Conservation (phyloP, 2,797 vertebrate genomes). For the Acipenser ruthenus region DNA sequence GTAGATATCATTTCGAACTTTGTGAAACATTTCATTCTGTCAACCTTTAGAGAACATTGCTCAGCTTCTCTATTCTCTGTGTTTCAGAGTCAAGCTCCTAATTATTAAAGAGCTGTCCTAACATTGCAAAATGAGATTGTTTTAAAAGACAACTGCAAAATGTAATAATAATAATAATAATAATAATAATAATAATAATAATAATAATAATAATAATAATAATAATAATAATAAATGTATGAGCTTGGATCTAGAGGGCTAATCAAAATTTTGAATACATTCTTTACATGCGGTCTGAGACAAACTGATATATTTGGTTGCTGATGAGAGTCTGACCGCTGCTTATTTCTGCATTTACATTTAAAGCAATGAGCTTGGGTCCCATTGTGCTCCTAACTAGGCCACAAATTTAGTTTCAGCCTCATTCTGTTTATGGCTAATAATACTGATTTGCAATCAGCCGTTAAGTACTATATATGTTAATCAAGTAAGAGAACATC, state of each 20-base stretch:
- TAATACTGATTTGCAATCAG: not conserved
- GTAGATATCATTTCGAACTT: too few relatives aligned
- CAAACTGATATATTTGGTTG: not conserved
- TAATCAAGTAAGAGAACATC: not conserved
- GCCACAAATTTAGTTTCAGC: not conserved
- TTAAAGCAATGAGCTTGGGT: not conserved
- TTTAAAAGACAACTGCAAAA: too few relatives aligned
- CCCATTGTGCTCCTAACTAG: not conserved
- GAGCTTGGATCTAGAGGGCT: not conserved
- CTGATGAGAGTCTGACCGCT: not conserved
- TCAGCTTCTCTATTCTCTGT: too few relatives aligned
- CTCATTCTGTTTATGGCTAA: not conserved
- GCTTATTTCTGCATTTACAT: not conserved
- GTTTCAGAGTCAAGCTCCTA: too few relatives aligned
- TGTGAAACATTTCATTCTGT: too few relatives aligned
- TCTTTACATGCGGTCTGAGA: not conserved
- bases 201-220: too few relatives aligned
- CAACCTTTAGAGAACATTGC: too few relatives aligned
- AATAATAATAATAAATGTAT: too few relatives aligned
- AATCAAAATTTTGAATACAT: constrained; percentile 5
- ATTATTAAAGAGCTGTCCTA: too few relatives aligned
- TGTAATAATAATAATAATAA: too few relatives aligned
- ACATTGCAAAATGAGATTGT: too few relatives aligned
- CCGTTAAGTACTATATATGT: not conserved
- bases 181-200: too few relatives aligned